Percentiles rank a stretch among this genome's conserved stretches.
Conservation (phyloP, 2,113 vertebrate species). For the Nyctibius bracteatus region DNA sequence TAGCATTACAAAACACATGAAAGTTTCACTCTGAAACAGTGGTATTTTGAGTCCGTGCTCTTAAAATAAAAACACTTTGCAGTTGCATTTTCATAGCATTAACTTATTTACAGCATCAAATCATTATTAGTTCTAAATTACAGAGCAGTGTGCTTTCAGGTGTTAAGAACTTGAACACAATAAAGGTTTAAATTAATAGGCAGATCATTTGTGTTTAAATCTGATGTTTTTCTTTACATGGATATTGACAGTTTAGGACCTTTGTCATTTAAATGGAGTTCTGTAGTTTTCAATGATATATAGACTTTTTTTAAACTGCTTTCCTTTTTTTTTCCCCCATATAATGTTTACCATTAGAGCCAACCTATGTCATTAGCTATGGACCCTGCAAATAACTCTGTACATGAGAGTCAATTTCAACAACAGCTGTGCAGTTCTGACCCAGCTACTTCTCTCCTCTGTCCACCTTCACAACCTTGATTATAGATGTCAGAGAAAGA, state of each 20-base stretch:
- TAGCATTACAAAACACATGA: neutral
- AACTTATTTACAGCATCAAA: neutral
- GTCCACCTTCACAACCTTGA: neutral
- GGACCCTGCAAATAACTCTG: neutral
- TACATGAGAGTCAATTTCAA: neutral
- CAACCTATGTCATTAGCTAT: neutral
- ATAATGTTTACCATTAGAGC: neutral
- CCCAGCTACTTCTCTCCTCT: neutral
- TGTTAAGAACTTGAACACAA: neutral
- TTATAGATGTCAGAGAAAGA: neutral
- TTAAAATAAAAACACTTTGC: neutral
- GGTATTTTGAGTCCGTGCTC: neutral
- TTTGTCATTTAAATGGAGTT: neutral
- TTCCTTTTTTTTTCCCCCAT: neutral
- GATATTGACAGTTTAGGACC: neutral
- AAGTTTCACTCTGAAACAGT: neutral
- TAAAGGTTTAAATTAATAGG: neutral
- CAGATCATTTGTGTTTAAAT: neutral
- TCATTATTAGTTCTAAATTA: neutral
- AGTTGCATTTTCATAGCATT: neutral
- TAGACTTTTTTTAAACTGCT: neutral
- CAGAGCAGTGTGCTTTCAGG: neutral
- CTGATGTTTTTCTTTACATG: neutral
- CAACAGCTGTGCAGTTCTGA: neutral
- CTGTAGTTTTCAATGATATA: neutral